Evolutionary conservation across 2,888 invertebrate genomes (phyloP).

Genomic region (Leptogaster cylindrica): DNA sequence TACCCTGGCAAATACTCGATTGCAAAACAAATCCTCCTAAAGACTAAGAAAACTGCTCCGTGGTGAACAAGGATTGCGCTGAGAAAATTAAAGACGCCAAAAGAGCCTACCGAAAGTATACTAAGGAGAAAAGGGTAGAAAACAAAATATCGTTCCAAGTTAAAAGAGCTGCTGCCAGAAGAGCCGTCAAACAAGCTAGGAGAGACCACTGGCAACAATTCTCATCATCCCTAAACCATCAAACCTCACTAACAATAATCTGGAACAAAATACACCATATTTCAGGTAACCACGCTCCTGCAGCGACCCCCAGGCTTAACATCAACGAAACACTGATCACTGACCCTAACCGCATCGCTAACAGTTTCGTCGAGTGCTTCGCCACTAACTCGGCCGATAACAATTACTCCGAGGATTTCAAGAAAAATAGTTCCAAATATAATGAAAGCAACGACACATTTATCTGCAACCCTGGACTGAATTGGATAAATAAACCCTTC

Average conservation of each 20-base stretch:
- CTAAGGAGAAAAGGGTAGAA: background rate
- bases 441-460: background rate
- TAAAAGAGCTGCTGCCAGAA: constrained; percentile 3
- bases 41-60: background rate
- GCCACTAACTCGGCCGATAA: background rate
- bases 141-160: background rate
- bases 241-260: background rate
- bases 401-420: background rate
- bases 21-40: background rate
- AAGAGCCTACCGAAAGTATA: background rate
- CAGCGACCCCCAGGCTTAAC: background rate
- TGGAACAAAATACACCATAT: constrained; percentile 1
- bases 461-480: background rate
- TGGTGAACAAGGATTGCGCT: background rate
- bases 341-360: background rate
- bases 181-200: background rate
- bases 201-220: background rate
- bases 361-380: background rate
- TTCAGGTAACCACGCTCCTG: background rate
- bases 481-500: background rate
- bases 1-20: too few relatives aligned
- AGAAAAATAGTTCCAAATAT: too few relatives aligned
- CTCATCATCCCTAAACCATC: background rate
- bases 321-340: background rate
- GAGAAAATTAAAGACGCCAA: background rate